Conservation (phyloP, 2,797 vertebrate genomes). For the Thripadectes ignobilis region DNA sequence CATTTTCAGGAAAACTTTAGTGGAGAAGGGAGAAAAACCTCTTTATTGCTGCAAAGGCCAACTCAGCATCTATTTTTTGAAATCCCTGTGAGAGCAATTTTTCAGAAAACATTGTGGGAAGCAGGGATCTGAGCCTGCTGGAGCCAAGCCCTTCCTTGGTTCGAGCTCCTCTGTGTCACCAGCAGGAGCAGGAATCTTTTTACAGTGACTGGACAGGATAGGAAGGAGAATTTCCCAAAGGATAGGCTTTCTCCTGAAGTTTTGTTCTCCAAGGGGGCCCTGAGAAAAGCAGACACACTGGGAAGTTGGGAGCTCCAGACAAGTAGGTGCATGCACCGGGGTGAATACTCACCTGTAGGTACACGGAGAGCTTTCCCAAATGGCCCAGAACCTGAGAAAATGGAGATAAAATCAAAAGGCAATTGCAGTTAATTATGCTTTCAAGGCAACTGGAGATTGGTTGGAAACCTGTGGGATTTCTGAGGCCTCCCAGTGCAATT, state of each 20-base stretch:
- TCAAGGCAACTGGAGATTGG: constrained; percentile 6
- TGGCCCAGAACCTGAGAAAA: constrained; percentile 60
- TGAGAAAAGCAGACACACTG: constrained; percentile 24
- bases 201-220: neutral
- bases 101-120: neutral
- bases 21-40: neutral
- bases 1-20: neutral
- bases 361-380: neutral
- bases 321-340: neutral
- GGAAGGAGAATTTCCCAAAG: neutral
- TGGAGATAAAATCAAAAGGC: constrained; percentile 47
- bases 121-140: neutral
- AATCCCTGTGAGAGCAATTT: neutral
- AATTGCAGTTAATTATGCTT: constrained; percentile 37
- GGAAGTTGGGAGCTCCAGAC: neutral
- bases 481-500: neutral
- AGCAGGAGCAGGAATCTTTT: neutral
- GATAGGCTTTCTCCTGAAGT: neutral
- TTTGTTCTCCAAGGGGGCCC: neutral
- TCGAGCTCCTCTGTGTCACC: neutral
- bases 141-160: neutral
- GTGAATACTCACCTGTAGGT: neutral
- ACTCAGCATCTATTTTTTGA: neutral
- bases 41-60: neutral
- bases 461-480: constrained; percentile 30